Base-by-base conservation (phyloP, 2,888 invertebrate genomes). In the Campoplex capitator region DNA sequence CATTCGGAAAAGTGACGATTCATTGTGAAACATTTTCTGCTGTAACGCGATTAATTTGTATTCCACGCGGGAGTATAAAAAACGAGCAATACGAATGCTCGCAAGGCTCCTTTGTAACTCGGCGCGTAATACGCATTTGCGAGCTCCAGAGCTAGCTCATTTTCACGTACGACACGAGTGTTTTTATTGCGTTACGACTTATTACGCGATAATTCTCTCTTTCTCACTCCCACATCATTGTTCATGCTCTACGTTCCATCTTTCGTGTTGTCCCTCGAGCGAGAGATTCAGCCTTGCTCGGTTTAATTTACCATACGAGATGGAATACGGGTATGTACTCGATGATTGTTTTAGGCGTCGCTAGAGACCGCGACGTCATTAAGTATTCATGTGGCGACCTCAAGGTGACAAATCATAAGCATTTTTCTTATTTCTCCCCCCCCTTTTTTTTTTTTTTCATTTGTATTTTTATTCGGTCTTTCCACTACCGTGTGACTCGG, bases 91-190 rank as follows among this genome's bases (percentile, higher is more conserved):
- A 82, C 81, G 70, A 73, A 73, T n/a, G 71, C 18, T 67, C 45
- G 67, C 48, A 35, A 62, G 58, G 48, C 74, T 75, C 67, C 45
- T 79, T 56, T 79, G 78, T 79, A 54, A 56, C 51, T 23, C 23
- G 23, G 45, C 54, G 54, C n/a, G 42, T 54, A 23, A 67, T 42
- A 65, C 81, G 85, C 80, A 73, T 77, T 77, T 81, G 56, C 32
- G 32, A 65, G 38, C 38, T 1, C 1, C 6, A 38, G 38, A 38
- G 45, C 51, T 38, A 73, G 71, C 45, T 75, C 67, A 68, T 81
- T 77, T 84, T 74, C 74, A 79, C 58, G 73, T 80, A 58, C 71
- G 79, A 54, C 76, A 84, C 82, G 80, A 77, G 80, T 76, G 65
- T 76, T 42, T 56, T n/a, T 58, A 77, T 86, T 80, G 83, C 86